phyloP scores from a whole-genome alignment of 30 jellyfish, hydroid and myxozoan species.

The Hydractinia echinata region DNA sequence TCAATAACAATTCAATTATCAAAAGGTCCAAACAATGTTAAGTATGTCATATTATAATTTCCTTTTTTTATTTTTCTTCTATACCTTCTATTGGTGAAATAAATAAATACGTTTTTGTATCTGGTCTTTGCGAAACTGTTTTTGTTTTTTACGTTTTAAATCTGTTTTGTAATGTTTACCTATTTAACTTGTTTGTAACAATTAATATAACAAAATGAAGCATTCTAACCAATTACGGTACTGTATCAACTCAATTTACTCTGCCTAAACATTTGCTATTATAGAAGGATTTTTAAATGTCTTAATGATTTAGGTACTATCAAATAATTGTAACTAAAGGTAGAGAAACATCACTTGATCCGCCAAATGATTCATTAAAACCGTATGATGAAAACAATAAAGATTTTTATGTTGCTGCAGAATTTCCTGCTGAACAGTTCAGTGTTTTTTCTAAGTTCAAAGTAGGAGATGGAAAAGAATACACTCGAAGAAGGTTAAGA shows the following conservation, averaged over 20 bases:
- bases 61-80: neutral
- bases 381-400: conserved; percentile 32
- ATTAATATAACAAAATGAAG: no score
- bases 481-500: neutral
- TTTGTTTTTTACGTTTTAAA: no score
- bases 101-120: no score
- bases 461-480: conserved; percentile 73
- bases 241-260: no score
- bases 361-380: conserved; percentile 18
- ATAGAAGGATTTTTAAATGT: neutral
- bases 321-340: conserved; percentile 49
- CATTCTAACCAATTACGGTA: no score
- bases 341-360: neutral
- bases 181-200: no score
- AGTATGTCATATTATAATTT: conserved; percentile 2
- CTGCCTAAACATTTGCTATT: no score
- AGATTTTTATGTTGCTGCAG: conserved; percentile 63
- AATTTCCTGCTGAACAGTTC: conserved; percentile 33
- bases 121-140: no score
- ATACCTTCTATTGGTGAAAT: neutral
- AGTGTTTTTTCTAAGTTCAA: neutral
- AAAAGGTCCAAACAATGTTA: conserved; percentile 48
- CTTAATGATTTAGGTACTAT: conserved; percentile 36
- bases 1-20: conserved; percentile 35
- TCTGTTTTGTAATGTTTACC: no score